Evolutionary conservation across 2,888 invertebrate species (phyloP).

Genomic region (Meteorus cinctellus): DNA sequence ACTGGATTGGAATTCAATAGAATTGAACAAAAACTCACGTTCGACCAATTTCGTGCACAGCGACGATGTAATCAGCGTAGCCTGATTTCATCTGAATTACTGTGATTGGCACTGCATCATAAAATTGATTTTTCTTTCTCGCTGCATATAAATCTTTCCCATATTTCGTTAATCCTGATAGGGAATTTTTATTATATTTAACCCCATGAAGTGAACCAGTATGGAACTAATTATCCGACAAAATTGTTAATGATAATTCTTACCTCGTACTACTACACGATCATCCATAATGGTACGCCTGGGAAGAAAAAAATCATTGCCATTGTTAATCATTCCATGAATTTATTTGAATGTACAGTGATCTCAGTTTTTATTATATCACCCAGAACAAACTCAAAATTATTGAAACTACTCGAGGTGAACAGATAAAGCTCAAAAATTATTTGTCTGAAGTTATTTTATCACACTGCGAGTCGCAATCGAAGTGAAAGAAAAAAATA

Average conservation of each 20-base stretch:
- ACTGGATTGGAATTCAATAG: too few species aligned
- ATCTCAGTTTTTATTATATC: too few species aligned
- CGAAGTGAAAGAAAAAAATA: too few species aligned
- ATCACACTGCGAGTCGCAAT: too few species aligned
- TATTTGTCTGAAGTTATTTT: too few species aligned
- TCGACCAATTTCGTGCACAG: not conserved
- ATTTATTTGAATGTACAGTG: too few species aligned
- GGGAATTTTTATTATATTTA: not conserved
- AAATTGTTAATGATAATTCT: not conserved
- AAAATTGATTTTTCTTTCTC: not conserved
- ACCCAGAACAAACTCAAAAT: too few species aligned
- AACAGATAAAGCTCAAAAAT: too few species aligned
- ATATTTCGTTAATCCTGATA: not conserved
- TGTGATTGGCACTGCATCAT: not conserved
- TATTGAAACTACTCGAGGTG: too few species aligned
- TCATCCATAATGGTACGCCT: not conserved
- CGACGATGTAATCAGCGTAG: not conserved
- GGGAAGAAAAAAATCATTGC: not conserved
- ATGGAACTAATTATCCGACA: too few species aligned
- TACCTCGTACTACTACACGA: not conserved
- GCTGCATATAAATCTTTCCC: not conserved
- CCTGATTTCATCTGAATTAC: not conserved
- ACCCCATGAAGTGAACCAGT: too few species aligned
- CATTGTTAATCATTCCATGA: too few species aligned
- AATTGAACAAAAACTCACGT: not conserved